Conservation (phyloP, 2,113 vertebrate genomes). For the Charina bottae region DNA sequence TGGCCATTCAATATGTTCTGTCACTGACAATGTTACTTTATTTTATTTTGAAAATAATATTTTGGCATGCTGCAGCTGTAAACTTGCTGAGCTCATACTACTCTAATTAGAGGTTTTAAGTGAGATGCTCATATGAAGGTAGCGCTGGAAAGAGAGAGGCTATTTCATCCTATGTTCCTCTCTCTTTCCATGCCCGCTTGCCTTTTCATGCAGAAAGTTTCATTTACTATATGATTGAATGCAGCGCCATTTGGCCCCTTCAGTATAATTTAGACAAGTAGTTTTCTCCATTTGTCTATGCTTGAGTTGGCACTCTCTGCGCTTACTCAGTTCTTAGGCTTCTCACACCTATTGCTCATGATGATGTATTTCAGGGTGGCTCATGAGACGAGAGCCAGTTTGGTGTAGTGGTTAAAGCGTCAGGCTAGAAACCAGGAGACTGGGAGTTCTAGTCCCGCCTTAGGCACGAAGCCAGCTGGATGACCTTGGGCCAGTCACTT, state of each 20-base stretch:
- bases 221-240: background rate
- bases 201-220: background rate
- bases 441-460: background rate
- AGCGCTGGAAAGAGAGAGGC: background rate
- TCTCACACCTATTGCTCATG: background rate
- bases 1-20: background rate
- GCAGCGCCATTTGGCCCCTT: background rate
- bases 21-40: background rate
- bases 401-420: background rate
- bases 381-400: background rate
- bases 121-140: slow-evolving; percentile 9
- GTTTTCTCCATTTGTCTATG: background rate
- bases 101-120: slow-evolving; percentile 8
- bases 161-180: background rate
- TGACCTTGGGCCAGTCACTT: background rate
- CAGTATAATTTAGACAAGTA: background rate
- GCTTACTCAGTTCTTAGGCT: background rate
- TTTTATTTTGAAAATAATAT: background rate
- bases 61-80: slow-evolving; percentile 12
- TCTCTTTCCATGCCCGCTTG: background rate
- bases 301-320: background rate
- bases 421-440: background rate
- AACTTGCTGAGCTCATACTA: slow-evolving; percentile 20
- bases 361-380: background rate
- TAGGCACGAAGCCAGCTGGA: background rate